phyloP scores from a whole-genome alignment of 1,140 invertebrate species.

The Leucophenga varia region DNA sequence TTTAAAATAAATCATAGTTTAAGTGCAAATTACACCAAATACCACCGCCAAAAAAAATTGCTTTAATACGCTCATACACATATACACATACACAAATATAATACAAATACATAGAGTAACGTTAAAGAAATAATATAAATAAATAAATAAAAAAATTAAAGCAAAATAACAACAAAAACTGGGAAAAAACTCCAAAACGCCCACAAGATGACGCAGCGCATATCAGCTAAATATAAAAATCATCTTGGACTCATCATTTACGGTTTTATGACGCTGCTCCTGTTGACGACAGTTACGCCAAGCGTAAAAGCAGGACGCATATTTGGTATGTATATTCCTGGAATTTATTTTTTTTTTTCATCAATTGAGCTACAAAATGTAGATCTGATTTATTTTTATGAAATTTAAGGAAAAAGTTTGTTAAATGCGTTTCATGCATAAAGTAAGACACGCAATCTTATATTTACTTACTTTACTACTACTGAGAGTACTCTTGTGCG shows the following conservation, averaged over 20 bases:
- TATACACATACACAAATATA: too few relatives aligned
- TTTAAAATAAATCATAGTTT: too few relatives aligned
- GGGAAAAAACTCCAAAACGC: constrained; percentile 15
- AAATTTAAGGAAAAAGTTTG: too few relatives aligned
- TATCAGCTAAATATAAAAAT: constrained; percentile 48
- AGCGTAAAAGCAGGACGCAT: constrained; percentile 39
- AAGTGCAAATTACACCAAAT: too few relatives aligned
- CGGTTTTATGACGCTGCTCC: constrained; percentile 33
- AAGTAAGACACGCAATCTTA: not conserved
- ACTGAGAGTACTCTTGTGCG: too few relatives aligned
- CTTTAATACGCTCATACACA: too few relatives aligned
- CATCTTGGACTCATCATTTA: constrained; percentile 50
- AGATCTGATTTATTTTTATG: too few relatives aligned
- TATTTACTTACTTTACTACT: too few relatives aligned
- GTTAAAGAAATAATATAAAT: too few relatives aligned
- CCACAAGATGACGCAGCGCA: constrained; percentile 50
- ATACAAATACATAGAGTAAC: too few relatives aligned
- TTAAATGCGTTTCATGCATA: too few relatives aligned
- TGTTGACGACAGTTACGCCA: constrained; percentile 32
- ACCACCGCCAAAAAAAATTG: constrained; percentile 45
- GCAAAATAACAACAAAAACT: constrained; percentile 9
- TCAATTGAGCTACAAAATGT: too few relatives aligned
- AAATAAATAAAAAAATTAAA: constrained; percentile 18
- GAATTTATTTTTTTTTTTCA: not conserved
- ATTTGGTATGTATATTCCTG: constrained; percentile 36